These are phyloP conservation scores for Anguilla pacifica DNA, from an alignment of 2,797 vertebrate genomes.

Conservation along the genomic window DNA sequence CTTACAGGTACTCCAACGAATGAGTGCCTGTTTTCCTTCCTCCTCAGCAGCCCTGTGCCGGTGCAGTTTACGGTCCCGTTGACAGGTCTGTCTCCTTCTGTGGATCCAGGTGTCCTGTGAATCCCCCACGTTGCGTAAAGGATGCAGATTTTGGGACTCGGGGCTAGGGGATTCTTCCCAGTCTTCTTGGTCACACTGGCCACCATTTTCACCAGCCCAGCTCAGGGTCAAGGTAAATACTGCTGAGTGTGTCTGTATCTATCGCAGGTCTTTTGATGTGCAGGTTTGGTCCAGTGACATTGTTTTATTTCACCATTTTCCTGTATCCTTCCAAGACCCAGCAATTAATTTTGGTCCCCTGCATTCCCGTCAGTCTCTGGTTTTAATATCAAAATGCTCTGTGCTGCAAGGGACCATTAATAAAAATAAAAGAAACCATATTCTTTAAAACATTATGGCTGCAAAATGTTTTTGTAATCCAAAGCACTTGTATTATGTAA, in stretches of 20 bases:
- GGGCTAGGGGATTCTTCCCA: conserved; percentile 56
- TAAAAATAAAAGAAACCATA: not conserved
- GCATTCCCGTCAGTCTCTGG: not conserved
- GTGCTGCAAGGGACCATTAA: not conserved
- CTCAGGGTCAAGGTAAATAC: conserved; percentile 80
- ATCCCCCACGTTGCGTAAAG: conserved; percentile 48
- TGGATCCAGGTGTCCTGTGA: conserved; percentile 65
- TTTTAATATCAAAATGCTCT: not conserved
- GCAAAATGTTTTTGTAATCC: not conserved
- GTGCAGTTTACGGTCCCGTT: conserved; percentile 8
- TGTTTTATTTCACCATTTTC: conserved; percentile 9
- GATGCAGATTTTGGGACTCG: conserved; percentile 60
- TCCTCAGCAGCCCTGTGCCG: not conserved
- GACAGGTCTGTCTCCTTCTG: conserved; percentile 37
- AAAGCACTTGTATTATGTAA: not conserved
- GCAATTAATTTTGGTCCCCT: not conserved
- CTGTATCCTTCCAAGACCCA: not conserved
- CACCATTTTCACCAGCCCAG: conserved; percentile 61
- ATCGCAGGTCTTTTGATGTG: conserved; percentile 46
- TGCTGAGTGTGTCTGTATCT: not conserved
- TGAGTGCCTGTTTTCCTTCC: not conserved
- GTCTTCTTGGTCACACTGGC: conserved; percentile 65
- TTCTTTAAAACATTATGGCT: not conserved
- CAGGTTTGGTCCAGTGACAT: conserved; percentile 42
- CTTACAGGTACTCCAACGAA: not conserved